Evolutionary conservation across 2,113 vertebrate species (phyloP).

Genomic region (Oryzias curvinotus): DNA sequence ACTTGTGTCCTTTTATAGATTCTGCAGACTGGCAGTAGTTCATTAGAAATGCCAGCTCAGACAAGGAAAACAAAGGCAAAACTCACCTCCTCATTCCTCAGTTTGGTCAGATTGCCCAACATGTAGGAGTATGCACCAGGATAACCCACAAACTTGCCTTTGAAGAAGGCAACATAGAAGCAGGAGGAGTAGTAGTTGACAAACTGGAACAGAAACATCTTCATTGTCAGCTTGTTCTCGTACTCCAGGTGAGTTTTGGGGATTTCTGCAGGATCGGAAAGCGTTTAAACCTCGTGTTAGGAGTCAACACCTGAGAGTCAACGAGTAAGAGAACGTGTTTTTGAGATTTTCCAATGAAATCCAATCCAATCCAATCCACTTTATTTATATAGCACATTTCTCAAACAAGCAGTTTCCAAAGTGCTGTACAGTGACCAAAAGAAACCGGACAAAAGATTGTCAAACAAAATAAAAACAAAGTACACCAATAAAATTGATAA

Average conservation of each 20-base stretch:
- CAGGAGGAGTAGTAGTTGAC: slow-evolving; percentile 99
- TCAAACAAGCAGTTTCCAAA: too few relatives aligned
- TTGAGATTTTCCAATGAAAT: neutral
- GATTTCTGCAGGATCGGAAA: slow-evolving; percentile 81
- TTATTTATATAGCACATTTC: too few relatives aligned
- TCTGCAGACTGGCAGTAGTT: too few relatives aligned
- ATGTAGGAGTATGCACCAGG: slow-evolving; percentile 90
- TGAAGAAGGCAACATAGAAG: slow-evolving; percentile 98
- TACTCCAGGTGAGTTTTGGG: slow-evolving; percentile 96
- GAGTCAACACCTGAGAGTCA: neutral
- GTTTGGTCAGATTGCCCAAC: slow-evolving; percentile 79
- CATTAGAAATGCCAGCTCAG: too few relatives aligned
- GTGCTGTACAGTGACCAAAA: too few relatives aligned
- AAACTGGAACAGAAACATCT: slow-evolving; percentile 99
- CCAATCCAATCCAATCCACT: too few relatives aligned
- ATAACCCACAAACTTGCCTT: slow-evolving; percentile 94
- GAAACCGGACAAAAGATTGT: too few relatives aligned
- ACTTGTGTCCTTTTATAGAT: too few relatives aligned
- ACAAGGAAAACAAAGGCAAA: neutral
- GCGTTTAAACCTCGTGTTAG: neutral
- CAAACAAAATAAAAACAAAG: too few relatives aligned
- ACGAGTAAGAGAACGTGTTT: too few relatives aligned
- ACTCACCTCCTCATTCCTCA: slow-evolving; percentile 95
- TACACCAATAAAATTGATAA: too few relatives aligned
- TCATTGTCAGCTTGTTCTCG: slow-evolving; percentile 94